These are phyloP conservation scores for Rhyacophila brunnea DNA, from an alignment of 1,140 invertebrate species.

Conservation along the genomic window DNA sequence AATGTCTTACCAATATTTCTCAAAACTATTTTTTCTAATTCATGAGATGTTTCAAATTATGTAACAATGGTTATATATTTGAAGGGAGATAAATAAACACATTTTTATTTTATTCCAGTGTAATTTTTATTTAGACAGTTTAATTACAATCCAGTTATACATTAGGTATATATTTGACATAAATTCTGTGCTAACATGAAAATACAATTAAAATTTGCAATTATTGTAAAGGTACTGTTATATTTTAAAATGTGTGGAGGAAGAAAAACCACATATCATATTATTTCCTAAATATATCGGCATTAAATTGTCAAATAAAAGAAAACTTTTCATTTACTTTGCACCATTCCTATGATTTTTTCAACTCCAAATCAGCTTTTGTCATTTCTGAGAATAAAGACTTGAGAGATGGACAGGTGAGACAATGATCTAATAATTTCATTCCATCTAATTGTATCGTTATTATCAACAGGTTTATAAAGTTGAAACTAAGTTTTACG, in stretches of 20 bases:
- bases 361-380: background rate
- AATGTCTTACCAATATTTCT: no score
- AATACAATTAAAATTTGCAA: conserved; percentile 19
- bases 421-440: no score
- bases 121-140: conserved; percentile 28
- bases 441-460: no score
- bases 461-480: no score
- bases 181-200: conserved; percentile 30
- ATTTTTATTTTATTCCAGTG: background rate
- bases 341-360: background rate
- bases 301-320: background rate
- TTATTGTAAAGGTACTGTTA: background rate
- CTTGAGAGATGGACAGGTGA: no score
- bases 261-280: background rate
- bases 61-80: no score
- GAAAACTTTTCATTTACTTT: background rate
- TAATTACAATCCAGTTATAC: conserved; percentile 27
- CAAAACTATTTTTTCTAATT: no score
- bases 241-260: background rate
- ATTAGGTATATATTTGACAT: conserved; percentile 20
- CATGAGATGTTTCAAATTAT: no score
- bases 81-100: no score
- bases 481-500: no score
- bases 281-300: background rate
- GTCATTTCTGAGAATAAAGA: no score